Evolutionary conservation across 1,140 invertebrate genomes (phyloP).

Genomic region (Drosophila sechellia): DNA sequence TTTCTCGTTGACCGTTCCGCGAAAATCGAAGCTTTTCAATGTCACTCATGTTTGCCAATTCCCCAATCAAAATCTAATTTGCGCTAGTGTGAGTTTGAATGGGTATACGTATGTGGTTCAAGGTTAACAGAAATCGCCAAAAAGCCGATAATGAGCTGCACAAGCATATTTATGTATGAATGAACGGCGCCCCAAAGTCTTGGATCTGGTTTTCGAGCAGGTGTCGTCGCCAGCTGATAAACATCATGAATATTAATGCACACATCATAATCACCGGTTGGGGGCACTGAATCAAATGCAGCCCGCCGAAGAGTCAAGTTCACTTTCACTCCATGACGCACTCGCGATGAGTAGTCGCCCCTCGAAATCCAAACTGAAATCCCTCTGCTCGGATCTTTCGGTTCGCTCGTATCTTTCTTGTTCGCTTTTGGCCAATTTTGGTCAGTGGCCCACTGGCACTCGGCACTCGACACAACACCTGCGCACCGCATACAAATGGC

Average conservation of each 20-base stretch:
- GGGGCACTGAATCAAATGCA: constrained; percentile 50
- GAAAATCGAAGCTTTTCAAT: constrained; percentile 30
- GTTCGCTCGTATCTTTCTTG: no score
- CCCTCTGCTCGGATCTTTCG: neutral
- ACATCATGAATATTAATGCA: constrained; percentile 79
- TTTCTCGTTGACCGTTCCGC: constrained; percentile 9
- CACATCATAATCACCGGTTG: constrained; percentile 28
- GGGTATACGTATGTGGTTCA: constrained; percentile 65
- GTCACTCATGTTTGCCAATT: constrained; percentile 51
- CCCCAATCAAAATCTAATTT: constrained; percentile 26
- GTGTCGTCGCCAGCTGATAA: constrained; percentile 44
- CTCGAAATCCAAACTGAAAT: neutral
- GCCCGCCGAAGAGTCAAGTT: constrained; percentile 71
- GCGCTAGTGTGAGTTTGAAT: constrained; percentile 2
- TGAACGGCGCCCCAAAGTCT: constrained; percentile 36
- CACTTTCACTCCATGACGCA: constrained; percentile 79
- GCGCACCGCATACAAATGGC: constrained; percentile 71
- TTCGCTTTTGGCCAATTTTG: constrained; percentile 65
- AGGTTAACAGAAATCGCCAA: constrained; percentile 71
- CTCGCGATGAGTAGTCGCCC: constrained; percentile 20
- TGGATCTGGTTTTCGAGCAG: constrained; percentile 27
- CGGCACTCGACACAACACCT: constrained; percentile 35
- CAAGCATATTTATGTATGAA: constrained; percentile 42
- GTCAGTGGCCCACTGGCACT: constrained; percentile 67
- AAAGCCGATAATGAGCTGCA: constrained; percentile 67